These are phyloP conservation scores for Miltochrista miniata DNA, from an alignment of 2,888 invertebrate species.

Conservation along the genomic window DNA sequence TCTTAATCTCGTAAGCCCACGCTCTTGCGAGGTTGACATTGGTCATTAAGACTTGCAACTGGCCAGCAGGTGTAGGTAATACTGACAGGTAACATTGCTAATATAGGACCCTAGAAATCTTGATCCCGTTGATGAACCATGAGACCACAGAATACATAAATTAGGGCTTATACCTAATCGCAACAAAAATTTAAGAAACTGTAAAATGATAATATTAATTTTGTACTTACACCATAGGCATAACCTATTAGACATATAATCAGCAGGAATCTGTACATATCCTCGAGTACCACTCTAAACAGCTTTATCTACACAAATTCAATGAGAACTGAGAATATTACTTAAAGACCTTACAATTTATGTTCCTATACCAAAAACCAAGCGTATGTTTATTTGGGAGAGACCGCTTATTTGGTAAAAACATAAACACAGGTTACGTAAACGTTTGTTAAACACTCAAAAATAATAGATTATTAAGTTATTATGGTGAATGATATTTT, in stretches of 20 bases:
- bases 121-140: too few species aligned
- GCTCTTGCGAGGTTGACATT: too few species aligned
- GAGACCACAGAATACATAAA: too few species aligned
- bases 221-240: constrained; percentile 23
- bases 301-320: constrained; percentile 1
- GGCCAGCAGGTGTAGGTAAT: too few species aligned
- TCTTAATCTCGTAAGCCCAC: too few species aligned
- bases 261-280: constrained; percentile 21
- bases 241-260: constrained; percentile 10
- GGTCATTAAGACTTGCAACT: too few species aligned
- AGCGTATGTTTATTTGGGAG: constrained; percentile 19
- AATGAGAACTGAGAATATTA: constrained; percentile 22
- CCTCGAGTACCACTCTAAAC: constrained; percentile 9
- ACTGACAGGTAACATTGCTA: too few species aligned
- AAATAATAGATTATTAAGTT: constrained; percentile 3
- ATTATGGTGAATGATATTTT: constrained; percentile 7
- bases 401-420: constrained; percentile 24
- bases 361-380: constrained; percentile 15
- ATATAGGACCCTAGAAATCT: too few species aligned
- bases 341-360: constrained; percentile 25
- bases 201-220: not conserved
- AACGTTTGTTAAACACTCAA: constrained; percentile 15
- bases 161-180: too few species aligned
- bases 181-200: too few species aligned
- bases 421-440: constrained; percentile 23